Percentiles rank a stretch among this genome's conserved stretches.
Conservation (phyloP, 2,797 vertebrate genomes). For the Molossus alvarezi region DNA sequence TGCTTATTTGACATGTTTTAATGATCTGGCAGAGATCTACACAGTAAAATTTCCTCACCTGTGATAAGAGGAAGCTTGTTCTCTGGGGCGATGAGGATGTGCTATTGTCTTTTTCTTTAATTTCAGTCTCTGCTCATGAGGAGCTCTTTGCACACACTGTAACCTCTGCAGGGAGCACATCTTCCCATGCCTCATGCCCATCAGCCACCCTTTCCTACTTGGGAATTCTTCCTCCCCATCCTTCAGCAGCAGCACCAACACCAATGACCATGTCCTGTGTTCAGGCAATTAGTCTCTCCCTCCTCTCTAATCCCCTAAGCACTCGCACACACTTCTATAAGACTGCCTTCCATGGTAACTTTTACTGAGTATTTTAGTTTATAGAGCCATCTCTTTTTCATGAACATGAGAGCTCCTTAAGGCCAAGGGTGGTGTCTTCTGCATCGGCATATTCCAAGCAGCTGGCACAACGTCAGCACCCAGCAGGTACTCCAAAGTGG, state of each 20-base stretch:
- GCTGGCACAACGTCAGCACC: background rate
- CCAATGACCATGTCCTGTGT: background rate
- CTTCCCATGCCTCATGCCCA: no score
- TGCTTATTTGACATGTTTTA: background rate
- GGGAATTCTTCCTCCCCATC: background rate
- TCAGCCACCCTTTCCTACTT: background rate
- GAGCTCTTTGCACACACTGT: background rate
- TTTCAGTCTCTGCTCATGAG: background rate
- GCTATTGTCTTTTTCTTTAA: constrained; percentile 3
- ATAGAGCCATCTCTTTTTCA: background rate
- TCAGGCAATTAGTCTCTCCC: background rate
- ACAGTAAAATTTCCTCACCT: background rate
- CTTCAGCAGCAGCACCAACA: background rate
- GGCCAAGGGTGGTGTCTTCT: background rate
- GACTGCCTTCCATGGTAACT: background rate
- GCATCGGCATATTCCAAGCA: background rate
- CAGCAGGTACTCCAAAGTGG: background rate
- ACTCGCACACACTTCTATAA: background rate
- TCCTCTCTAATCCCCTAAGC: background rate
- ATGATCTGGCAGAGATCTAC: background rate
- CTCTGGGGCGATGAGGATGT: background rate
- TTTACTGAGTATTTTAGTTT: background rate
- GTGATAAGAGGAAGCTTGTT: background rate
- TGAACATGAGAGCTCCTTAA: background rate
- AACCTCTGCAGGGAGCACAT: background rate